Percentiles rank a stretch among this genome's conserved stretches.
phyloP scores from a whole-genome alignment of 1,140 invertebrate species.

The Ctenoplectra terminalis region DNA sequence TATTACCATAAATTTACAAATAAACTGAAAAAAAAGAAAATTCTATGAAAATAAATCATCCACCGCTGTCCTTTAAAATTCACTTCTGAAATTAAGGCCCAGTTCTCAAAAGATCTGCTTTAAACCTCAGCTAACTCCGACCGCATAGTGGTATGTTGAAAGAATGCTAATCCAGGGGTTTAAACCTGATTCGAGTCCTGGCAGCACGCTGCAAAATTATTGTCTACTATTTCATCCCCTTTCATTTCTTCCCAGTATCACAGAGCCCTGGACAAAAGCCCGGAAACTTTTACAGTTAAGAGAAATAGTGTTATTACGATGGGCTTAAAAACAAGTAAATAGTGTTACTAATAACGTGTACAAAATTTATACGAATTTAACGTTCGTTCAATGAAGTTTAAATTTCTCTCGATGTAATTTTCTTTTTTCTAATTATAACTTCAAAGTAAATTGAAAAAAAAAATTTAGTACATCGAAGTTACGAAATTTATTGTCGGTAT shows the following conservation, averaged over 20 bases:
- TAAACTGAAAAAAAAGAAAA: too few species aligned
- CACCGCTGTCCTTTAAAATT: too few species aligned
- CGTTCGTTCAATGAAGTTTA: too few species aligned
- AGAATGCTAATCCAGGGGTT: slow-evolving; percentile 48
- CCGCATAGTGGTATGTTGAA: slow-evolving; percentile 28
- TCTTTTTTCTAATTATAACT: too few species aligned
- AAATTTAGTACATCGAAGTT: too few species aligned
- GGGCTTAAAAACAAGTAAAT: not conserved
- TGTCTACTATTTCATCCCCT: slow-evolving; percentile 12
- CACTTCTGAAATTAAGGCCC: not conserved
- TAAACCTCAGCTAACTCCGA: slow-evolving; percentile 46
- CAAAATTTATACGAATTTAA: too few species aligned
- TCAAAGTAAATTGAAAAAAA: too few species aligned
- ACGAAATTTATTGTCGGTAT: too few species aligned
- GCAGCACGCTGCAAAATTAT: slow-evolving; percentile 23
- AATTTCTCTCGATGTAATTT: too few species aligned
- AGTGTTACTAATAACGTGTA: too few species aligned
- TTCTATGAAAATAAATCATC: not conserved
- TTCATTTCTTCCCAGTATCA: not conserved
- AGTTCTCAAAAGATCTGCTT: slow-evolving; percentile 40
- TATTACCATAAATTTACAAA: too few species aligned
- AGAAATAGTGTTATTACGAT: not conserved
- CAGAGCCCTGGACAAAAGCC: not conserved
- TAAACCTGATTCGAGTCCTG: slow-evolving; percentile 33
- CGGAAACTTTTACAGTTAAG: not conserved